phyloP scores from a whole-genome alignment of 2,888 invertebrate genomes.

The Arrhopalites spinosus region DNA sequence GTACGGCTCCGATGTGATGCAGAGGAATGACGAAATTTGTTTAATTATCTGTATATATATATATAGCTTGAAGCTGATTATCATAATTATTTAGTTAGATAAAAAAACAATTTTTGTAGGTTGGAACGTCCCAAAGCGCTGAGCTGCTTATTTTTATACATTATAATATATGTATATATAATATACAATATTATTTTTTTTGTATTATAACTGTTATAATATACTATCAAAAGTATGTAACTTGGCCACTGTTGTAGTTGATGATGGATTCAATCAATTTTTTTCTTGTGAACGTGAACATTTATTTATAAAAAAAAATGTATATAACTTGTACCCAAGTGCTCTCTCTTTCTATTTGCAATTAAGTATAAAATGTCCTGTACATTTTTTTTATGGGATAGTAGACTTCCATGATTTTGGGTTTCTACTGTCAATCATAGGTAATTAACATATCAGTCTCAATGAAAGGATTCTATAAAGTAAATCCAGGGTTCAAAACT shows the following conservation, averaged over 20 bases:
- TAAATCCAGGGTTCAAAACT: too few relatives aligned
- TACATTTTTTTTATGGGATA: neutral
- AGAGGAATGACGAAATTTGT: too few relatives aligned
- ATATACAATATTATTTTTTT: neutral
- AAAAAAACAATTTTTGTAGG: neutral
- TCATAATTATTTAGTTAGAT: neutral
- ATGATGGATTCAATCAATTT: neutral
- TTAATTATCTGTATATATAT: neutral
- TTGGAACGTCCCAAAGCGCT: conserved; percentile 43
- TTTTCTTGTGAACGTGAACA: neutral
- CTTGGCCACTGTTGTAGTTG: neutral
- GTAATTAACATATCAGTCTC: neutral
- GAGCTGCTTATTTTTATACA: conserved; percentile 37
- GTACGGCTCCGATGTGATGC: neutral
- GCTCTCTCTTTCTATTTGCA: conserved; percentile 2
- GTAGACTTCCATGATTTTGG: neutral
- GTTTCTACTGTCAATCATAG: neutral
- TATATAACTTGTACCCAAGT: neutral
- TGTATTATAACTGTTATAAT: neutral
- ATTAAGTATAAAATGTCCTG: neutral
- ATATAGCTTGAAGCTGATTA: neutral
- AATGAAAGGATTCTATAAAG: neutral
- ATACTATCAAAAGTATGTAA: neutral
- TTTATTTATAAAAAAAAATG: too few relatives aligned
- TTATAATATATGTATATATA: conserved; percentile 1